Evolutionary conservation across 2,888 invertebrate genomes (phyloP), one percentile per base, ranked within the genome.

Genomic region (Isoperla grammatica): DNA sequence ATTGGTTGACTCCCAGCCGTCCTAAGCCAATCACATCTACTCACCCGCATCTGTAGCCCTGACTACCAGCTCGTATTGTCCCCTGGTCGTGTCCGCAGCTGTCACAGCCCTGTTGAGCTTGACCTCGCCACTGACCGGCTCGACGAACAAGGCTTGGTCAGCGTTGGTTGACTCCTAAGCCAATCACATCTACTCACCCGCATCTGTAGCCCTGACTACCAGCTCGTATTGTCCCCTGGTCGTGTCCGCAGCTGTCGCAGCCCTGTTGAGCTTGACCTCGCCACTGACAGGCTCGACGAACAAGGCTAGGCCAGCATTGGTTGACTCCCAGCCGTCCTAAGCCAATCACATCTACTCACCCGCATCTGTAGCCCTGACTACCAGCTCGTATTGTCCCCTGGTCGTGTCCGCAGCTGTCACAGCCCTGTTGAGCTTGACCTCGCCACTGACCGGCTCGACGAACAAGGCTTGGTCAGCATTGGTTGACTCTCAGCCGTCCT

Each of bases 361-460:
- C n/a, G n/a, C n/a, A n/a, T n/a, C n/a, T n/a, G n/a, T n/a, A n/a
- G n/a, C n/a, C n/a, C n/a, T n/a, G n/a, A n/a, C n/a, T n/a, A n/a
- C n/a, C n/a, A n/a, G n/a, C n/a, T n/a, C n/a, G n/a, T n/a, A n/a
- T n/a, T 86, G 85, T 29, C 88, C 88, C 17, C 86, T 75, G 49
- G 87, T 85, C 0, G 88, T 88, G 60, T 88, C 88, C 74, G 85
- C 83, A 0, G 87, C 86, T 57, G 81, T 81, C 0, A 86, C 86
- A 57, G 83, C 79, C 57, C 80, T 78, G 17, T 79, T 72, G 58
- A 89, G 80, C 39, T 74, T 80, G 1, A 89, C 78, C 73, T 89
- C 88, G 0, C 92, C 92, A 0, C 85, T 83, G 1, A 81, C 76
- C 46, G 81, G 74, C 67, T 89, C 82, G 9, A 92, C 82, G 59